Percentiles rank a stretch among this genome's conserved stretches.
phyloP scores from a whole-genome alignment of 2,888 invertebrate species.

The Cephus pygmeus region DNA sequence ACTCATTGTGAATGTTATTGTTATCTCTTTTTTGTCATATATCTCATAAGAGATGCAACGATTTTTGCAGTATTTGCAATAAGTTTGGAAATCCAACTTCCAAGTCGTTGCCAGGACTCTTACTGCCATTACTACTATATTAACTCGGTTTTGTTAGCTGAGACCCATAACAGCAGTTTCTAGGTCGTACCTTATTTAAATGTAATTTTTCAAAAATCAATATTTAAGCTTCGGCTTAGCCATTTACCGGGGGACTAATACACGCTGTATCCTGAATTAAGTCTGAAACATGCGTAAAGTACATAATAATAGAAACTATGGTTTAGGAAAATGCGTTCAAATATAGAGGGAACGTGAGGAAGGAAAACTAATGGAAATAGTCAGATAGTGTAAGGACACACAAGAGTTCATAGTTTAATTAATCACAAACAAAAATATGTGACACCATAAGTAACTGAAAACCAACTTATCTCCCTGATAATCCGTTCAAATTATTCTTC shows the following conservation, averaged over 20 bases:
- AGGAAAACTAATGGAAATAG: background rate
- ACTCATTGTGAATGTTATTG: background rate
- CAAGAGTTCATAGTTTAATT: background rate
- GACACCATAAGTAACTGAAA: background rate
- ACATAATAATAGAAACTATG: background rate
- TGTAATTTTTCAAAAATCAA: background rate
- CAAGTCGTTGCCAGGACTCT: background rate
- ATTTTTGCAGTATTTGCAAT: background rate
- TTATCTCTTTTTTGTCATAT: background rate
- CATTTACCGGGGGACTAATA: background rate
- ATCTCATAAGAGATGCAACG: background rate
- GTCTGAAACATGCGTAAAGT: background rate
- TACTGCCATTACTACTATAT: background rate
- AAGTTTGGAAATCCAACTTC: background rate
- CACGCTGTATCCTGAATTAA: background rate
- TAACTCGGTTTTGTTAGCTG: background rate
- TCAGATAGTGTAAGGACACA: background rate
- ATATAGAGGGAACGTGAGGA: background rate
- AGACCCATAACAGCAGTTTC: background rate
- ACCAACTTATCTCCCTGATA: background rate
- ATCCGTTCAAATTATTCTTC: background rate
- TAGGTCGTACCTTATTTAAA: background rate
- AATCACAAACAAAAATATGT: too few species aligned
- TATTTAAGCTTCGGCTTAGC: background rate
- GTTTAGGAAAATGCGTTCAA: background rate